Base-by-base conservation (phyloP, 2,797 vertebrate genomes). In the Mormyrops attenuatus region DNA sequence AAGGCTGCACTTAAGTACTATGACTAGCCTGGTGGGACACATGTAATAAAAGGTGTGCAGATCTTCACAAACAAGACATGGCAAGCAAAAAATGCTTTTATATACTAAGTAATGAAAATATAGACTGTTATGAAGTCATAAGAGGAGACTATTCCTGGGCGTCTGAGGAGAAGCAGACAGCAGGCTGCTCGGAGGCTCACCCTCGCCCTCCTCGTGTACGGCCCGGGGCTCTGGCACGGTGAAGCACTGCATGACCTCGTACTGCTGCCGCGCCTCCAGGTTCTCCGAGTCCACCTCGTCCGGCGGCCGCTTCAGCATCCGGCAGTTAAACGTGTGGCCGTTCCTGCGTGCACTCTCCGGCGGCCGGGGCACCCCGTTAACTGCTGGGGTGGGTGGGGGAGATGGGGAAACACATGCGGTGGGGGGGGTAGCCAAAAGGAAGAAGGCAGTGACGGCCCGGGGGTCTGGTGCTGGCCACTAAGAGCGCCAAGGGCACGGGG, bases 231-330 rank as follows among this genome's bases (percentile, higher is more conserved):
- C 98, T 6, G 98, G 97, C 77, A 99, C 97, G 0, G 98, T 97
- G 94, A 98, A 98, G 91, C 98, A 99, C 94, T 98, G 98, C 98
- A 99, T 99, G 93, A 97, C 96, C 94, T 99, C 97, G 6, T 99
- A 99, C 90, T 97, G 97, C 93, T 99, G 98, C 20, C 97, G 96
- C 1, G 97, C 97, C 92, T 98, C 98, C 90, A 94, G 96, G 92
- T 97, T 98, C 92, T 98, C 98, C 0, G 95, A 80, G 3, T 97
- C 97, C 0, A 94, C 92, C 94, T 99, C 97, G 0, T 98, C 98
- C 0, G 97, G 97, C 0, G 97, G 97, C 88, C 98, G 96, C 93
- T 97, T 97, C 94, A 99, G 95, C 97, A 99, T 97, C 91, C 98
- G 96, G 93, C 98, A 98, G 96, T 97, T 98, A 92, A 99, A 99